Conservation (phyloP, 2,888 invertebrate genomes). For the Aromia moschata region DNA sequence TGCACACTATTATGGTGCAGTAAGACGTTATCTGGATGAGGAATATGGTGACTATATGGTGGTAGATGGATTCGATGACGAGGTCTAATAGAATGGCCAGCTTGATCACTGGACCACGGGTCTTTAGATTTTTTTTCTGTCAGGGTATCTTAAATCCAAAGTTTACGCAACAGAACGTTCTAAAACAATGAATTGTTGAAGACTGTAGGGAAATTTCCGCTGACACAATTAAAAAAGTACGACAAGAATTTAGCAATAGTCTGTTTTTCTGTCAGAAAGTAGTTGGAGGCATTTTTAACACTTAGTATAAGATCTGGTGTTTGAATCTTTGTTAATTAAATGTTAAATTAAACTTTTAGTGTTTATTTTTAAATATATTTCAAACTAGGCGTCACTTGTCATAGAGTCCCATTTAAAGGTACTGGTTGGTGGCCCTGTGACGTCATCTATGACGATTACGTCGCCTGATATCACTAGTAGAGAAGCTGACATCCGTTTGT, state of each 20-base stretch:
- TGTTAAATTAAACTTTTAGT: too few relatives aligned
- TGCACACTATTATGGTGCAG: neutral
- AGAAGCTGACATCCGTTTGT: too few relatives aligned
- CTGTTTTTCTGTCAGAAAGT: neutral
- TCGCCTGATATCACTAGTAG: too few relatives aligned
- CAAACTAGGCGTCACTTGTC: neutral
- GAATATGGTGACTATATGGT: neutral
- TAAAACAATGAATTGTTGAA: neutral
- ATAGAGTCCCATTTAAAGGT: conserved; percentile 1
- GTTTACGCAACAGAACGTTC: neutral
- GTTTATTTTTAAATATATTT: neutral
- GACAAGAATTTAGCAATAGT: neutral
- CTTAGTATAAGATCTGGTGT: neutral
- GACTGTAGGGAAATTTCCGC: neutral
- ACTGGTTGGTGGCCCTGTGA: conserved; percentile 3
- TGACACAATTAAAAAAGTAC: neutral
- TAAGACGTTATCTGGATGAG: neutral
- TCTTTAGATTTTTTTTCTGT: neutral
- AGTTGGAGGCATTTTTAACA: neutral
- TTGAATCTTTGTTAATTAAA: neutral
- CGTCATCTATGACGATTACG: too few relatives aligned
- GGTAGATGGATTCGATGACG: neutral
- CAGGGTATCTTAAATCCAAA: neutral
- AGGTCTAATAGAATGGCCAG: neutral
- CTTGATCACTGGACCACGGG: neutral